phyloP scores from a whole-genome alignment of 2,797 vertebrate genomes.

The Falco peregrinus region DNA sequence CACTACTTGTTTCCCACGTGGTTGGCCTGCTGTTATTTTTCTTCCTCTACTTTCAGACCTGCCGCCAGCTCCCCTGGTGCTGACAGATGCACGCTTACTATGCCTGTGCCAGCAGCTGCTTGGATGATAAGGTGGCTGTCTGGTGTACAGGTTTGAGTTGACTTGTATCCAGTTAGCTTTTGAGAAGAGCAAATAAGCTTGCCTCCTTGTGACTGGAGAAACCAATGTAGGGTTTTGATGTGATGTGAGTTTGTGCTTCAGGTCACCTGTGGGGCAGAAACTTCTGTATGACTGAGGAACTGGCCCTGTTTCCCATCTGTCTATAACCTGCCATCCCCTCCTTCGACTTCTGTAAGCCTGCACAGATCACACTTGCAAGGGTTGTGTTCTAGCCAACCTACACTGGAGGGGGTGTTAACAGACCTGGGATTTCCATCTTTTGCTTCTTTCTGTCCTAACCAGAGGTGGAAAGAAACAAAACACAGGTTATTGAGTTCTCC shows the following conservation, averaged over 20 bases:
- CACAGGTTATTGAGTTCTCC: neutral
- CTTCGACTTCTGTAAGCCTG: neutral
- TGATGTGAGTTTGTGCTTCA: neutral
- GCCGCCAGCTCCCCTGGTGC: neutral
- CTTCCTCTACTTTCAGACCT: neutral
- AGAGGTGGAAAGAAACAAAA: neutral
- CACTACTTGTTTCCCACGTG: neutral
- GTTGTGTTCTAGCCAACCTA: neutral
- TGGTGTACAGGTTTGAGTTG: neutral
- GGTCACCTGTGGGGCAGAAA: neutral
- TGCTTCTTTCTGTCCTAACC: neutral
- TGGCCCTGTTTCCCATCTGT: neutral
- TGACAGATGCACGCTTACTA: neutral
- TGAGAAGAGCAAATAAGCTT: neutral
- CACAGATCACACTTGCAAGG: neutral
- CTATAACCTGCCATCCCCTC: neutral
- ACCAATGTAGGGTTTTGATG: neutral
- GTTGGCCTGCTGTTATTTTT: neutral
- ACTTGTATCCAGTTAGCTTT: neutral
- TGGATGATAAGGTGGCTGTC: neutral
- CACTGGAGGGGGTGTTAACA: neutral
- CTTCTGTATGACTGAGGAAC: neutral
- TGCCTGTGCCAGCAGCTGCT: neutral
- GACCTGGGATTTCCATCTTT: neutral
- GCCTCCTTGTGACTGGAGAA: neutral